Base-by-base conservation (phyloP, 2,797 vertebrate genomes). In the Petrocephalus sullivani region DNA sequence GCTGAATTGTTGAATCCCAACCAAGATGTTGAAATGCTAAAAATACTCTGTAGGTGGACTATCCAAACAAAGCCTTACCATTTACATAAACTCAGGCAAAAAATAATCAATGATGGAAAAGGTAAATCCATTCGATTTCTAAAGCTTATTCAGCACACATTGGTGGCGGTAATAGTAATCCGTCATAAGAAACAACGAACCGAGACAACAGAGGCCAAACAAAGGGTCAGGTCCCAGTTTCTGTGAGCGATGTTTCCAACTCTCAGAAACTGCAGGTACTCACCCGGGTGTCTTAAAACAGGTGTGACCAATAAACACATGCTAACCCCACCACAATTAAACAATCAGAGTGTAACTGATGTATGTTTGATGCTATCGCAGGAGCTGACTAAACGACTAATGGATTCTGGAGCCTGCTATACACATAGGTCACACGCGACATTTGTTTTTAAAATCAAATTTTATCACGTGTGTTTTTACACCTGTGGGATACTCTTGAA, bases 31-130 rank as follows among this genome's bases (percentile, higher is more conserved):
- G 28, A 28, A 28, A 28, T 28, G 28, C 28, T 28, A 28, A 0
- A 28, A 28, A 28, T 28, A 28, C 28, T 28, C 28, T 28, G 28
- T 28, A 28, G 28, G 28, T 28, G 41, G 41, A 46, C 41, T 4
- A 46, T 46, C 41, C 41, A 46, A 46, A 46, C 4, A 46, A 46
- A 46, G 41, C 4, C 3, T 46, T 46, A 46, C 41, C 41, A 46
- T 46, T 46, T 33, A 71, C 23, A 67, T 67, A 33, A 67, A 28
- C 23, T 4, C 33, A 71, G 64, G 33, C 28, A 37, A 71, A 71
- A 71, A 71, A 33, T 71, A 71, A 71, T 71, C 37, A 71, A 71
- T 71, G 64, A 71, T 37, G 64, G 64, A 71, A 71, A 71, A 71
- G 28, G 28, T 71, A 71, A 37, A 33, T 71, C 23, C 23, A 37